phyloP scores from a whole-genome alignment of 2,888 invertebrate species.

The Corbicula japonica region DNA sequence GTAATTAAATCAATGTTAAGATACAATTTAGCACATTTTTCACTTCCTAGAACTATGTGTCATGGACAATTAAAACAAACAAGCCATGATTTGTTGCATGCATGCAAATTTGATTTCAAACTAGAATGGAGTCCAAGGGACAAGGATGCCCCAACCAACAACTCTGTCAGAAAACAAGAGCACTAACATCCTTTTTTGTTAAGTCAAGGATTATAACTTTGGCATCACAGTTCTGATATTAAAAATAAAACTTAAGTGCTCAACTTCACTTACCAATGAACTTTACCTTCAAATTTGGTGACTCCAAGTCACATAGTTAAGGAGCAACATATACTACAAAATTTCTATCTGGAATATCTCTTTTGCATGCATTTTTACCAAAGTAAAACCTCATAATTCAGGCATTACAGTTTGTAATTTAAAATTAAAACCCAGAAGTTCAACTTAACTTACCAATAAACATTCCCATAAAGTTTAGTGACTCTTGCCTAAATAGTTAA shows the following conservation, averaged over 20 bases:
- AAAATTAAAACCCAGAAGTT: no score
- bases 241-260: not conserved
- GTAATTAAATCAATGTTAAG: no score
- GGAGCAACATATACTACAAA: conserved; percentile 1
- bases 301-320: not conserved
- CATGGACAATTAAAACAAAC: not conserved
- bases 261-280: not conserved
- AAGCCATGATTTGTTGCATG: no score
- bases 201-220: no score
- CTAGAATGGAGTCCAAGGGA: no score
- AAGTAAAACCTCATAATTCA: no score
- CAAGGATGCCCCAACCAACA: no score
- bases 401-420: no score
- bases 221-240: no score
- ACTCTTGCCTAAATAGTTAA: not conserved
- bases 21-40: not conserved
- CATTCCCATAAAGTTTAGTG: conserved; percentile 1
- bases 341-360: not conserved
- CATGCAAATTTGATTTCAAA: no score
- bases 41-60: conserved; percentile 1
- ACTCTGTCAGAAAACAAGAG: no score
- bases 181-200: no score
- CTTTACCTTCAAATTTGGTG: not conserved
- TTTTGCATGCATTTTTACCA: conserved; percentile 2
- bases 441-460: conserved; percentile 2